Percentiles rank a stretch among this genome's conserved stretches.
phyloP scores from a whole-genome alignment of 2,113 vertebrate genomes.

The Agapornis roseicollis region DNA sequence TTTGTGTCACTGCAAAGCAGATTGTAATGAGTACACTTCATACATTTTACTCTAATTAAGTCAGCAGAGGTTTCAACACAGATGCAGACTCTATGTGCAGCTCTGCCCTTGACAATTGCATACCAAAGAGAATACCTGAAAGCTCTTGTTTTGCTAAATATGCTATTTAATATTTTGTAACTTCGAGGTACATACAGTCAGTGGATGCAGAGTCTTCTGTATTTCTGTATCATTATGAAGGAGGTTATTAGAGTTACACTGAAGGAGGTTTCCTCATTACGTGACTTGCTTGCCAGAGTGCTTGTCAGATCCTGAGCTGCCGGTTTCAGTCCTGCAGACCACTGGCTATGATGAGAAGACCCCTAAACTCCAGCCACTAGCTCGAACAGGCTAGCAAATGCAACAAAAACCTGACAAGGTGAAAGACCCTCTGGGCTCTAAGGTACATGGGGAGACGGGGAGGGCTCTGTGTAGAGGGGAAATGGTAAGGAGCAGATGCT shows the following conservation, averaged over 20 bases:
- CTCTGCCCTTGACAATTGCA: conserved; percentile 23
- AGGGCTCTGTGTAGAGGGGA: not conserved
- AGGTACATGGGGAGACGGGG: accelerated
- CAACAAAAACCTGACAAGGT: not conserved
- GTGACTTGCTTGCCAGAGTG: not conserved
- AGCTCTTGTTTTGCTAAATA: conserved; percentile 30
- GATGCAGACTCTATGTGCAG: not conserved
- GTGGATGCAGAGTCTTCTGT: accelerated
- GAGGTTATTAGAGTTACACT: not conserved
- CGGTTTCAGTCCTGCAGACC: not conserved
- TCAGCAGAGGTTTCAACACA: conserved; percentile 24
- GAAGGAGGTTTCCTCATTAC: not conserved
- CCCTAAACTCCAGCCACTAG: not conserved
- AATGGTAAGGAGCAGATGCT: not conserved
- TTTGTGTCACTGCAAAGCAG: conserved; percentile 25
- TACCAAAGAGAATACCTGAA: conserved; percentile 22
- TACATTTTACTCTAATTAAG: conserved; percentile 58
- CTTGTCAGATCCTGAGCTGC: not conserved
- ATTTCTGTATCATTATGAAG: not conserved
- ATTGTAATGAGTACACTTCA: conserved; percentile 45
- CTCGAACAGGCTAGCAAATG: not conserved
- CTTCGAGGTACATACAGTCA: not conserved
- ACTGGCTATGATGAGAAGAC: not conserved
- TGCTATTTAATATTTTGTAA: conserved; percentile 15
- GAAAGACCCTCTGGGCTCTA: not conserved